Conservation (phyloP, 2,113 vertebrate genomes). For the Zosterops japonicus region DNA sequence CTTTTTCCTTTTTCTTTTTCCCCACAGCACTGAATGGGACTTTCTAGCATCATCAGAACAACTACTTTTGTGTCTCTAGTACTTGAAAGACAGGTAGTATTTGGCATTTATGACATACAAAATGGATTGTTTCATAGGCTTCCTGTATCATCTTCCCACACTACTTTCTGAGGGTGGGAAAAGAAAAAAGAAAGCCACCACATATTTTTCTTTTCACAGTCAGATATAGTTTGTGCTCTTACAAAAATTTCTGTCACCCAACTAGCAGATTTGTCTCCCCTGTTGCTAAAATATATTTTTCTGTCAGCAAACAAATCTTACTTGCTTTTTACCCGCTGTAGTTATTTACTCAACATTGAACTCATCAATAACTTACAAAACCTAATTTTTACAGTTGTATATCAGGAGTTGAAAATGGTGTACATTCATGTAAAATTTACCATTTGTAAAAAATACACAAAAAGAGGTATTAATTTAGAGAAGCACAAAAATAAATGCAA, state of each 20-base stretch:
- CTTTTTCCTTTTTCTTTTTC: accelerated
- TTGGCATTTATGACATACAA: not conserved
- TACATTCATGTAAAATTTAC: not conserved
- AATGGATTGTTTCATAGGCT: not conserved
- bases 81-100: not conserved
- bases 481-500: not conserved
- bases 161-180: not conserved
- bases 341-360: not conserved
- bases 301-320: not conserved
- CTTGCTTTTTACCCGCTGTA: not conserved
- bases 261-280: not conserved
- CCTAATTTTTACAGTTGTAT: not conserved
- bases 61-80: not conserved
- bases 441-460: not conserved
- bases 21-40: not conserved
- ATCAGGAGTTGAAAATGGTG: not conserved
- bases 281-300: not conserved
- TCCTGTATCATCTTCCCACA: not conserved
- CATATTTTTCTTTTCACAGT: not conserved
- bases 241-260: not conserved
- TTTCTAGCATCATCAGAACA: not conserved
- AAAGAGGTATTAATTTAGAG: not conserved
- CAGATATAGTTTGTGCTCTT: not conserved
- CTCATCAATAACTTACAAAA: not conserved
- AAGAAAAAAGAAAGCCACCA: not conserved